phyloP scores from a whole-genome alignment of 2,113 vertebrate genomes.

The Percopsis transmontana region DNA sequence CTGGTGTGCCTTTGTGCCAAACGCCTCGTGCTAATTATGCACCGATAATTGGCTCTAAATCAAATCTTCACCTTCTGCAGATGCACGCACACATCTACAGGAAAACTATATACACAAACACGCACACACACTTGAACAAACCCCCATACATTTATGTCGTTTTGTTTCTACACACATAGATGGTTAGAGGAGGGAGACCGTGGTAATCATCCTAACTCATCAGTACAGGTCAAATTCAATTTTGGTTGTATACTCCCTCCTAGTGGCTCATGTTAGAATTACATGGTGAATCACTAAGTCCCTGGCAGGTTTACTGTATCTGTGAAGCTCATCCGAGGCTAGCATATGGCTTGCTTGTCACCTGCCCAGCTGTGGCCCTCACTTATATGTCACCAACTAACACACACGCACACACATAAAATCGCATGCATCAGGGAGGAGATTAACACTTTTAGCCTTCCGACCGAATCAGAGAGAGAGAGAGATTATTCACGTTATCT shows the following conservation, averaged over 20 bases:
- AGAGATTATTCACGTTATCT: constrained; percentile 40
- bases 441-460: constrained; percentile 61
- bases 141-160: not conserved
- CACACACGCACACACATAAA: not conserved
- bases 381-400: not conserved
- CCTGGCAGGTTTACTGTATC: not conserved
- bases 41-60: constrained; percentile 42
- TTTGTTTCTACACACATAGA: not conserved
- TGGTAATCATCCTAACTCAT: not conserved
- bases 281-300: not conserved
- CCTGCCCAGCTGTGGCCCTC: not conserved
- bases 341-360: not conserved
- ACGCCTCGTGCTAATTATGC: constrained; percentile 40
- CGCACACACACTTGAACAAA: not conserved
- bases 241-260: constrained; percentile 42
- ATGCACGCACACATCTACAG: not conserved
- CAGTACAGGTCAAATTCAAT: not conserved
- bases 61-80: constrained; percentile 9
- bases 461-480: constrained; percentile 51
- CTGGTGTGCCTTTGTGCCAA: constrained; percentile 5
- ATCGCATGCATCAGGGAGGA: constrained; percentile 21
- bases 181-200: not conserved
- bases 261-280: constrained; percentile 29
- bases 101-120: not conserved
- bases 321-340: not conserved